Base-by-base conservation (phyloP, 1,140 invertebrate species). In the Drosophila asahinai region DNA sequence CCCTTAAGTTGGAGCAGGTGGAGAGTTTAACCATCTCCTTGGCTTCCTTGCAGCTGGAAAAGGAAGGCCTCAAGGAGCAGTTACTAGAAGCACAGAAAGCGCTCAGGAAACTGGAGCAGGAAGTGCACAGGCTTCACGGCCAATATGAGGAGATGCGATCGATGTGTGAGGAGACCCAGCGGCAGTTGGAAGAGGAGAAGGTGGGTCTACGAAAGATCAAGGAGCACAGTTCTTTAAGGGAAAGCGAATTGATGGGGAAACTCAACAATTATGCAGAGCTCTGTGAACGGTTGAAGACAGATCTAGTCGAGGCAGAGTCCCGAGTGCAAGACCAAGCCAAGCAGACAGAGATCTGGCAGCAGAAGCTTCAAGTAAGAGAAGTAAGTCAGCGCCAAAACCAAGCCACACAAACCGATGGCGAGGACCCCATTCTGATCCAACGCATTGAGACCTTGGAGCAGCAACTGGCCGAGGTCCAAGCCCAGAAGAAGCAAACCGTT, bases 401-500 rank as follows among this genome's bases (percentile, higher is more conserved):
- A 27, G 27, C 49, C 33, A 71, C 49, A 3, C 66, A 91, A 74
- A 70, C 61, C 27, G 54, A 57, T 15, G 12, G 7, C 5, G 42
- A 49, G 11, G 55, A 75, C 2, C 38, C 65, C 5, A 45, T 62
- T 49, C 25, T 92, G 17, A 55, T 71, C 9, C 36, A 68, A 27
- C 81, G 91, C n/a, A 80, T 92, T 36, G 63, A 72, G 9, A 33
- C 59, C 7, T 59, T 92, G 22, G 91, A 92, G 51, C 33, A 61
- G 22, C 71, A 92, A 45, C 60, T 92, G 8, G 25, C 55, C 11
- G 52, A 77, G n/a, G 77, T 81, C 11, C 64, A 64, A 5, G 33
- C 47, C 1, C 73, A 91, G n/a, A 91, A 79, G 19, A 55, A 72
- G 7, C 74, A 92, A 58, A 91, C 86, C 3, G 71, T 92, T 47